Base-by-base conservation (phyloP, 2,113 vertebrate species). In the Centrocercus urophasianus region DNA sequence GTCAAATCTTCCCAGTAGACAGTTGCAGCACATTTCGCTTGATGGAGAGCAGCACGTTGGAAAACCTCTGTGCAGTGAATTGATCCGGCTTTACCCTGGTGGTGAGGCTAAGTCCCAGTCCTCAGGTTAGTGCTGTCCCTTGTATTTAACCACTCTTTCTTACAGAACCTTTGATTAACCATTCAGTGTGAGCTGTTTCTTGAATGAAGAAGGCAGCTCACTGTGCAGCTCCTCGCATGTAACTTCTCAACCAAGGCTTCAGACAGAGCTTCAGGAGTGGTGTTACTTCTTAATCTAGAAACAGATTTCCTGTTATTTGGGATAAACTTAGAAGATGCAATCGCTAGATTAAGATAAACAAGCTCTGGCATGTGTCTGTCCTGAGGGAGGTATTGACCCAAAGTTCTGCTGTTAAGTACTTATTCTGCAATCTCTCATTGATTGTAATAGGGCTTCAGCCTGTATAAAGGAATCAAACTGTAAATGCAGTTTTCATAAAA, bases 1-100 rank as follows among this genome's bases (percentile, higher is more conserved):
- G 88, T 97, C 98, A 27, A 98, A 93, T 65, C 97, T 98, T 88
- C 97, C 98, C 9, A 97, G 95, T 36, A 97, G 98, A 91, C 98
- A 98, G 52, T 70, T 98, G 82, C 98, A 98, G 92, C 98, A 98
- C 91, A 97, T 98, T 93, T 85, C 97, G 42, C 95, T 98, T 3
- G 98, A 98, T 48, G 97, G 97, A 77, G 98, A 98, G 86, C 97
- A 97, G 92, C 95, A 97, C 1, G 43, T 98, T 75, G 98, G 98
- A 42, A 98, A 98, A 86, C 98, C 98, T 95, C 97, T 99, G 70
- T 98, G 98, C 94, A 98, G 97, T 82, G 98, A 99, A 52, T 97
- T 99, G 92, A 98, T 98, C 91, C 98, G 98, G 83, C 98, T 98
- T 86, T 98, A 98, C 90, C 96, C 97, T 85, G 89, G 97, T 34